phyloP scores from a whole-genome alignment of 2,888 invertebrate species.

The Panorpa germanica region DNA sequence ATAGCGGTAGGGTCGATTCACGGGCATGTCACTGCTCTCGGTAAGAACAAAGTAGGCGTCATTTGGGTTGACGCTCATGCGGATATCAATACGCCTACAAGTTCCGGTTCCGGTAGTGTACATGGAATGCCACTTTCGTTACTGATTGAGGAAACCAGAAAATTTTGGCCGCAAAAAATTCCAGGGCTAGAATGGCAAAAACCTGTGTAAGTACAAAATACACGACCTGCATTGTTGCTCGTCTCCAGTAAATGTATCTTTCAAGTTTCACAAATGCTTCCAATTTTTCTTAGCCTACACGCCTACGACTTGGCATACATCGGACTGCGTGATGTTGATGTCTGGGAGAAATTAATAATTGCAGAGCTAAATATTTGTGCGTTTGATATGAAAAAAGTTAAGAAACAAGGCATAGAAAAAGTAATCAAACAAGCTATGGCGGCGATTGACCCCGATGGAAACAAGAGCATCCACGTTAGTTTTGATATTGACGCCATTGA shows the following conservation, averaged over 20 bases:
- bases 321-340: conserved; percentile 81
- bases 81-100: conserved; percentile 77
- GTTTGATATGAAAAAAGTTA: conserved; percentile 65
- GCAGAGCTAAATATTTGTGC: conserved; percentile 62
- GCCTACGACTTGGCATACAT: too few relatives aligned
- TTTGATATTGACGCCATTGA: conserved; percentile 86
- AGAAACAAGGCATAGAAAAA: conserved; percentile 57
- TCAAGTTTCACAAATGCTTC: too few relatives aligned
- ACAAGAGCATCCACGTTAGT: conserved; percentile 67
- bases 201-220: conserved; percentile 38
- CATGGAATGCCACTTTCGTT: conserved; percentile 71
- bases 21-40: conserved; percentile 58
- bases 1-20: conserved; percentile 59
- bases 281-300: too few relatives aligned
- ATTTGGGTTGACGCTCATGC: conserved; percentile 88
- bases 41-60: conserved; percentile 50
- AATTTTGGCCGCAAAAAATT: conserved; percentile 55
- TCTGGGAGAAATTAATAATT: conserved; percentile 61
- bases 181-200: conserved; percentile 68
- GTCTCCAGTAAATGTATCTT: too few relatives aligned
- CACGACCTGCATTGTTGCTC: too few relatives aligned
- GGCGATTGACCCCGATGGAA: conserved; percentile 47
- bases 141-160: conserved; percentile 48
- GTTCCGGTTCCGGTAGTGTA: conserved; percentile 61
- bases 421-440: conserved; percentile 53